A percentile compares a stretch with the other conserved stretches of the same genome.
Conservation (phyloP, 2,113 vertebrate genomes). For the Manacus vitellinus region DNA sequence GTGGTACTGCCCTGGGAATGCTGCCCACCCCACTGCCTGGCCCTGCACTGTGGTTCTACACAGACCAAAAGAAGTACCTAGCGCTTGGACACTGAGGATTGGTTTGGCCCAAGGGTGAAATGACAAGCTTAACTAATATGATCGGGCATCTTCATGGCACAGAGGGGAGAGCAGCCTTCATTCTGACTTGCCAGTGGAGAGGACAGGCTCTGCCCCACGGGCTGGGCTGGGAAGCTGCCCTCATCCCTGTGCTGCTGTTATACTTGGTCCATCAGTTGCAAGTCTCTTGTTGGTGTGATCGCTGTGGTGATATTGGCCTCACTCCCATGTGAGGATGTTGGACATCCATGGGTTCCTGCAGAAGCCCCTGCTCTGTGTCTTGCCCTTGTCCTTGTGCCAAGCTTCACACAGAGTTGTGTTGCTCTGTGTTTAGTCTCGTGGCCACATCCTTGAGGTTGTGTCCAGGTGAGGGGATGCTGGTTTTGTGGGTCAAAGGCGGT, state of each 20-base stretch:
- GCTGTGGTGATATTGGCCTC: background rate
- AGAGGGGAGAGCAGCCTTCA: background rate
- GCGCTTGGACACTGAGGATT: background rate
- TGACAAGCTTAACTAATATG: background rate
- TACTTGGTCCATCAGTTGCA: background rate
- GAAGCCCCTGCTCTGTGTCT: accelerated
- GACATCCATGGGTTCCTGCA: background rate
- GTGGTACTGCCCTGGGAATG: background rate
- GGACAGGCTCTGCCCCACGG: background rate
- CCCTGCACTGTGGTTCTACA: background rate
- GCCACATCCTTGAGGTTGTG: accelerated
- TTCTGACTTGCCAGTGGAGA: background rate
- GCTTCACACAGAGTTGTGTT: background rate
- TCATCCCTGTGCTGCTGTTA: background rate
- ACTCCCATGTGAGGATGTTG: accelerated
- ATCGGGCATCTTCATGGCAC: accelerated
- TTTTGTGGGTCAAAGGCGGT: accelerated
- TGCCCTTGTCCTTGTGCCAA: background rate
- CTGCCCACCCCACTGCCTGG: background rate
- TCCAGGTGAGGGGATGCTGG: accelerated
- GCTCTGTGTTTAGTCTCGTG: background rate
- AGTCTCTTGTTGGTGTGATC: background rate
- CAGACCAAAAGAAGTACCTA: background rate
- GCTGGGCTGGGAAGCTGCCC: background rate
- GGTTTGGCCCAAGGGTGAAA: background rate